These are phyloP conservation scores for Bugula neritina DNA, from an alignment of 2,888 invertebrate genomes.

Conservation along the genomic window DNA sequence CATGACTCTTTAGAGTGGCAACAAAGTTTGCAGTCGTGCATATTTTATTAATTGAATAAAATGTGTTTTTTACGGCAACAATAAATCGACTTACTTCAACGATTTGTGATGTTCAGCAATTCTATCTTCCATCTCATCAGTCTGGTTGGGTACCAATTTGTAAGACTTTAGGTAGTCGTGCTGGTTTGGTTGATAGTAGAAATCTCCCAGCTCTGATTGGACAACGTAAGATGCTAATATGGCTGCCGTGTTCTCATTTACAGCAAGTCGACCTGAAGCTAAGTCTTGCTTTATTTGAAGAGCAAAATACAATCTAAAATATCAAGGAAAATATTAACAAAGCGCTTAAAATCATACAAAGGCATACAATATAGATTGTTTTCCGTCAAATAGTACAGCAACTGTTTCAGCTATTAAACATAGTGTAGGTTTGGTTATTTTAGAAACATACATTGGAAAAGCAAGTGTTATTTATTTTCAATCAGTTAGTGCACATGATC, in stretches of 20 bases:
- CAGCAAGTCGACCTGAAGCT: slow-evolving; percentile 82
- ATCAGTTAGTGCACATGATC: no score
- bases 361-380: no score
- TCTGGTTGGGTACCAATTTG: slow-evolving; percentile 82
- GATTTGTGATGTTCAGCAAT: slow-evolving; percentile 92
- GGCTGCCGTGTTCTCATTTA: slow-evolving; percentile 97
- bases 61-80: background rate
- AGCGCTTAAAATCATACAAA: no score
- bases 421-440: no score
- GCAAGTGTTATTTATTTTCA: no score
- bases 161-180: slow-evolving; percentile 90
- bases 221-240: slow-evolving; percentile 97
- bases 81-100: slow-evolving; percentile 27
- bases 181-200: slow-evolving; percentile 32
- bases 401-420: no score
- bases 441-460: no score
- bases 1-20: no score
- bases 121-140: slow-evolving; percentile 75
- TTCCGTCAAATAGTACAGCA: no score
- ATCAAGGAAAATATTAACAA: background rate
- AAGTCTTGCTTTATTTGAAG: slow-evolving; percentile 95
- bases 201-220: slow-evolving; percentile 82
- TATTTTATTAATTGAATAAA: no score
- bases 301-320: slow-evolving; percentile 80
- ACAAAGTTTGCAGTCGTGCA: no score